A percentile compares a stretch with the other conserved stretches of the same genome.
Conservation (phyloP, 2,888 invertebrate genomes). For the Harmothoe impar region DNA sequence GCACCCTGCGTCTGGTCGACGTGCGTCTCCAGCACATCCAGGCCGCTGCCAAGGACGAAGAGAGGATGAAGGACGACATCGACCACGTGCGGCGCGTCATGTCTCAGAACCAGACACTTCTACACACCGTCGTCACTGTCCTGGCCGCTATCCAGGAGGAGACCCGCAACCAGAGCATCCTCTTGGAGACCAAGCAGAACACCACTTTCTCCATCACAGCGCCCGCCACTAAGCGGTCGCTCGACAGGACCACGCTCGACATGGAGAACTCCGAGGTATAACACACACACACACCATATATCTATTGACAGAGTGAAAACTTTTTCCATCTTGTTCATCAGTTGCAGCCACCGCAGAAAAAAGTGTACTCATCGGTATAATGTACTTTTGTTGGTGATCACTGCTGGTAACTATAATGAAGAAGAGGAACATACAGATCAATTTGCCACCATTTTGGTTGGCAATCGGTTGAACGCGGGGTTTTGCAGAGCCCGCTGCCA, state of each 20-base stretch:
- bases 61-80: slow-evolving; percentile 82
- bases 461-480: too few relatives aligned
- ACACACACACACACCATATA: background rate
- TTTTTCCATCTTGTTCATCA: slow-evolving; percentile 40
- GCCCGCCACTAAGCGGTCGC: slow-evolving; percentile 6
- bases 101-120: slow-evolving; percentile 83
- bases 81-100: slow-evolving; percentile 82
- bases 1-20: slow-evolving; percentile 82
- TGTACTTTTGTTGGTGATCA: slow-evolving; percentile 14
- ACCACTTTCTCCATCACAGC: slow-evolving; percentile 40
- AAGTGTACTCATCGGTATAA: background rate
- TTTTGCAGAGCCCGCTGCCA: too few relatives aligned
- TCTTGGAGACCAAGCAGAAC: slow-evolving; percentile 41
- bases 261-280: slow-evolving; percentile 59
- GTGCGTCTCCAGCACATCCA: slow-evolving; percentile 82
- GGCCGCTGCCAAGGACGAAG: slow-evolving; percentile 78
- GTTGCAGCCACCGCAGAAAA: slow-evolving; percentile 10
- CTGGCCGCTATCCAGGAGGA: slow-evolving; percentile 82
- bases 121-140: slow-evolving; percentile 82
- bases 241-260: slow-evolving; percentile 38
- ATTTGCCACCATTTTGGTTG: background rate
- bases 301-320: background rate
- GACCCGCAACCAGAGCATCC: slow-evolving; percentile 70
- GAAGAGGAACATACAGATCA: background rate
- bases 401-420: slow-evolving; percentile 14